Percentiles rank a stretch among this genome's conserved stretches.
phyloP scores from a whole-genome alignment of 37 sponge, comb jelly and placozoan species.

The Haliclona indistincta region DNA sequence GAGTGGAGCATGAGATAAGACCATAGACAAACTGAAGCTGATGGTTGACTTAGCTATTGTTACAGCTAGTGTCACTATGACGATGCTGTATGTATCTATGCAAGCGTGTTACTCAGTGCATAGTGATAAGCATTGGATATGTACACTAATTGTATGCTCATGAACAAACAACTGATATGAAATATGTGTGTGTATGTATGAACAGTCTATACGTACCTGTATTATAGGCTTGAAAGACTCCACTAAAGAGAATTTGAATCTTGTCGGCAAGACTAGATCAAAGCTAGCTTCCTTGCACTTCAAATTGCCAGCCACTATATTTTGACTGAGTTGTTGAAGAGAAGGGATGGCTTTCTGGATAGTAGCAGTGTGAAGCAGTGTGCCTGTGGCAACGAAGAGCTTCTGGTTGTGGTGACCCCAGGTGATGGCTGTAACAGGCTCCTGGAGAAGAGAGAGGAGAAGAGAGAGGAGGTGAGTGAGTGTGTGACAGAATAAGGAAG shows the following conservation, averaged over 20 bases:
- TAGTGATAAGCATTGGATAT: no score
- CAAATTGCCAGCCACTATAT: slow-evolving; percentile 35
- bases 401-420: slow-evolving; percentile 81
- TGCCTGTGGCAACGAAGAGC: slow-evolving; percentile 81
- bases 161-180: no score
- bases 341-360: slow-evolving; percentile 66
- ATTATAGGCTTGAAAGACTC: slow-evolving; percentile 60
- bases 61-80: no score
- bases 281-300: slow-evolving; percentile 36
- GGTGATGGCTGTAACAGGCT: slow-evolving; percentile 79
- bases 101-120: no score
- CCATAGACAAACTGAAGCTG: no score
- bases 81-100: no score
- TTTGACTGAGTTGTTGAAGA: slow-evolving; percentile 67
- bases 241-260: slow-evolving; percentile 54
- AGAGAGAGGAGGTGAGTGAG: not conserved
- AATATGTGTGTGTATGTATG: no score
- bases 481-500: no score
- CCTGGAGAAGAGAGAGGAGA: slow-evolving; percentile 33
- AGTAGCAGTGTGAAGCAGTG: slow-evolving; percentile 64
- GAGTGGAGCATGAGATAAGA: no score
- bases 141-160: no score
- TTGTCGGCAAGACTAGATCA: slow-evolving; percentile 67
- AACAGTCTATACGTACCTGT: slow-evolving; percentile 83
- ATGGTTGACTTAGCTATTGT: no score